These are phyloP conservation scores for Piprites chloris DNA, from an alignment of 2,113 vertebrate genomes.

Conservation along the genomic window DNA sequence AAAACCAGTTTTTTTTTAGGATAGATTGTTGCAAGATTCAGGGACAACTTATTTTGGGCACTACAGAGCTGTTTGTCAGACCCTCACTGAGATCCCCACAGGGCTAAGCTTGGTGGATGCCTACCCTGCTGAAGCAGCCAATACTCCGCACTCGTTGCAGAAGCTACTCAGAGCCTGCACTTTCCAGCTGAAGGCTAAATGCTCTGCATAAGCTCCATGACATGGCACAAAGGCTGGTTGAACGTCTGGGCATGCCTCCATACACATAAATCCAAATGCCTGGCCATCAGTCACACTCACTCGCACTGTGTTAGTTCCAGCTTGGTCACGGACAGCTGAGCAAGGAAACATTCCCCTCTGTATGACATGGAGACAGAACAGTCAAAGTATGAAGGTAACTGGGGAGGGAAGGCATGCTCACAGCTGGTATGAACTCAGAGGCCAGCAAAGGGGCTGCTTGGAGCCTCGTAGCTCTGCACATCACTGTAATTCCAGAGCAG, in stretches of 20 bases:
- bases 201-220: neutral
- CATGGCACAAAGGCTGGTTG: neutral
- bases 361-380: fast-evolving
- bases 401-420: neutral
- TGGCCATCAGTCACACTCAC: neutral
- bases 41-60: neutral
- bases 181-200: neutral
- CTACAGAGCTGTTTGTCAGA: neutral
- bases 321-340: neutral
- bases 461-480: neutral
- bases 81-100: fast-evolving
- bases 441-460: neutral
- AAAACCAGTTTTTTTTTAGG: neutral
- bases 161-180: neutral
- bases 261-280: neutral
- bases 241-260: neutral
- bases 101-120: neutral
- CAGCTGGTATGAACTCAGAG: neutral
- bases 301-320: neutral
- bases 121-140: neutral
- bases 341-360: neutral
- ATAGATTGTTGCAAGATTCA: neutral
- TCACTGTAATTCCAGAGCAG: neutral
- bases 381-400: neutral
- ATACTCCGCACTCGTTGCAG: neutral